Evolutionary conservation across 2,888 invertebrate species (phyloP).

Genomic region (Mactromeris polynyma): DNA sequence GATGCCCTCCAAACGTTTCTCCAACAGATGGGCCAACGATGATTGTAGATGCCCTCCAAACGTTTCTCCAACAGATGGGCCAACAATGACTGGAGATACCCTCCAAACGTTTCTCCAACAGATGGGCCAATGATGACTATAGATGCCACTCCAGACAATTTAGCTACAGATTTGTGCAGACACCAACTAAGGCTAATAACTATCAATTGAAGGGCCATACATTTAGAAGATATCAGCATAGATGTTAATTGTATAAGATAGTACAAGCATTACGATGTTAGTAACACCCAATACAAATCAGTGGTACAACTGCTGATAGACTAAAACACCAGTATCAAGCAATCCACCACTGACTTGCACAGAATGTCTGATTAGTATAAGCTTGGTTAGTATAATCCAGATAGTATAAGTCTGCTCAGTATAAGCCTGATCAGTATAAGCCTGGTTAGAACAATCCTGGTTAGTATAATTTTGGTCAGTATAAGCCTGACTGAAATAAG

Average conservation of each 20-base stretch:
- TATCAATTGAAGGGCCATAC: too few species aligned
- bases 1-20: too few species aligned
- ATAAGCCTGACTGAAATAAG: not conserved
- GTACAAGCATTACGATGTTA: conserved; percentile 33
- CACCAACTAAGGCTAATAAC: too few species aligned
- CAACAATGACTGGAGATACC: too few species aligned
- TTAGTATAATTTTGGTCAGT: not conserved
- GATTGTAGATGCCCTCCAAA: too few species aligned
- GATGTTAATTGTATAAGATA: not conserved
- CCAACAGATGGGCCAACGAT: too few species aligned
- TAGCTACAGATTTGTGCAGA: too few species aligned
- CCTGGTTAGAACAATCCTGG: not conserved
- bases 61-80: too few species aligned
- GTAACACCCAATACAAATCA: conserved; percentile 73
- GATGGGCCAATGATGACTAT: too few species aligned
- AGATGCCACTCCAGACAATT: too few species aligned
- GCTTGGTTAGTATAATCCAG: not conserved
- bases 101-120: too few species aligned
- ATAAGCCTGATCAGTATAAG: not conserved
- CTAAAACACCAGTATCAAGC: conserved; percentile 69
- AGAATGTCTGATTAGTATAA: conserved; percentile 27
- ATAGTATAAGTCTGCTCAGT: not conserved
- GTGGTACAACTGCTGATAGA: conserved; percentile 82
- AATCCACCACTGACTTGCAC: conserved; percentile 75
- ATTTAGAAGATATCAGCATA: not conserved